Conservation (phyloP, 1,140 invertebrate species). For the Oedothorax gibbosus region DNA sequence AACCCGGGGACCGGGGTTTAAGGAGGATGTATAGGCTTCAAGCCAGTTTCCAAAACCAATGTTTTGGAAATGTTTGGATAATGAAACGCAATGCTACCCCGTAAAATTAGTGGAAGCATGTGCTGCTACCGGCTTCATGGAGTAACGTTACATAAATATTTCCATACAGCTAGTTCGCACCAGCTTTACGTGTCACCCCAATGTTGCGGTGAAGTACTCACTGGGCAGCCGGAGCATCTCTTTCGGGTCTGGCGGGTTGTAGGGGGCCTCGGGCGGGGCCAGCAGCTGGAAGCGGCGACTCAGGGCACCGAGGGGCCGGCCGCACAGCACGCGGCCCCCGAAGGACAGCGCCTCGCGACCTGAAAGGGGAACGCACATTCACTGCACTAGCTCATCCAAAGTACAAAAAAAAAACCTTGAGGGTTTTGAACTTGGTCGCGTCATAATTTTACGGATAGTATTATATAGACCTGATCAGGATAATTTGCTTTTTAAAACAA, state of each 20-base stretch:
- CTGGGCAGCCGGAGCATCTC: constrained; percentile 62
- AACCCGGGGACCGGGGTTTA: no score
- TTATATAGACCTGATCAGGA: no score
- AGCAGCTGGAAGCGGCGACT: constrained; percentile 62
- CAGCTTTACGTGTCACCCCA: no score
- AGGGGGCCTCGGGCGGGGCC: constrained; percentile 28
- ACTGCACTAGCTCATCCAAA: neutral
- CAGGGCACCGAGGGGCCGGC: constrained; percentile 61
- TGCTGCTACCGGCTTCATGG: no score
- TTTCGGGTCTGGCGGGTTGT: constrained; percentile 61
- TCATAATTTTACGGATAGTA: no score
- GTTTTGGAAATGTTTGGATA: neutral
- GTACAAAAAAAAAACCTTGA: neutral
- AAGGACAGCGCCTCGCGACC: constrained; percentile 61
- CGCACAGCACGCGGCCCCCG: constrained; percentile 64
- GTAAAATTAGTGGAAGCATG: no score
- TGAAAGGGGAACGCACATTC: constrained; percentile 28
- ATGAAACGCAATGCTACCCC: neutral
- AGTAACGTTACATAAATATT: no score
- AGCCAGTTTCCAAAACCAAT: no score
- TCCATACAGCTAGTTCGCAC: no score
- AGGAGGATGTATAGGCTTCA: no score
- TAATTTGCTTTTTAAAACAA: no score
- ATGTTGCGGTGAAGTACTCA: constrained; percentile 4
- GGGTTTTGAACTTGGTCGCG: no score